phyloP scores from a whole-genome alignment of 2,888 invertebrate genomes.

The Ethmia dodecea region DNA sequence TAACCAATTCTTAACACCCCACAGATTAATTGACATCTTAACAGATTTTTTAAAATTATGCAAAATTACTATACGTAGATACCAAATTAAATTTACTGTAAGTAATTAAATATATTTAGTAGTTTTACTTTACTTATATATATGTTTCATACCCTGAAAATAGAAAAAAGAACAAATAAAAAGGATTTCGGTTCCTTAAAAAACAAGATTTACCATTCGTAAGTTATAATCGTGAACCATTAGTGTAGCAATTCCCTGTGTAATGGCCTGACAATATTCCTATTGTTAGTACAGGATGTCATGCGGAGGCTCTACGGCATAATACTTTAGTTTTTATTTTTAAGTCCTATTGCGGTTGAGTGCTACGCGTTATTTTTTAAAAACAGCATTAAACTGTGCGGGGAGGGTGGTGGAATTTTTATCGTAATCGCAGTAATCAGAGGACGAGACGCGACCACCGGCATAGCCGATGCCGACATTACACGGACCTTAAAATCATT shows the following conservation, averaged over 20 bases:
- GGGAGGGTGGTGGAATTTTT: constrained; percentile 39
- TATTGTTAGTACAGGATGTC: constrained; percentile 4
- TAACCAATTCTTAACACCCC: too few relatives aligned
- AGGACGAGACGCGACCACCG: constrained; percentile 43
- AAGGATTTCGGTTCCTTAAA: too few relatives aligned
- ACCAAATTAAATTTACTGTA: too few relatives aligned
- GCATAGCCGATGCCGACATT: constrained; percentile 22
- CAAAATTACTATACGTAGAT: too few relatives aligned
- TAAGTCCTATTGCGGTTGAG: constrained; percentile 44
- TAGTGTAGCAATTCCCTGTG: constrained; percentile 20
- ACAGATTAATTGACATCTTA: too few relatives aligned
- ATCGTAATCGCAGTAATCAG: constrained; percentile 52
- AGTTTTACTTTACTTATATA: too few relatives aligned
- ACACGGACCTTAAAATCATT: constrained; percentile 36
- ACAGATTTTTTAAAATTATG: too few relatives aligned
- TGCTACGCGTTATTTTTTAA: constrained; percentile 54
- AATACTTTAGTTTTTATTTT: constrained; percentile 55
- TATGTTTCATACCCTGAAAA: too few relatives aligned
- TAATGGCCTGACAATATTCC: constrained; percentile 41
- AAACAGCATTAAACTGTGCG: constrained; percentile 41
- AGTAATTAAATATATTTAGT: too few relatives aligned
- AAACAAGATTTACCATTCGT: too few relatives aligned
- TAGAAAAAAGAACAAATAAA: too few relatives aligned
- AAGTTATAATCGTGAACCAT: constrained; percentile 33
- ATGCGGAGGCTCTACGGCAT: constrained; percentile 14